These are phyloP conservation scores for Amiota mariae DNA, from an alignment of 2,888 invertebrate genomes.

Conservation along the genomic window DNA sequence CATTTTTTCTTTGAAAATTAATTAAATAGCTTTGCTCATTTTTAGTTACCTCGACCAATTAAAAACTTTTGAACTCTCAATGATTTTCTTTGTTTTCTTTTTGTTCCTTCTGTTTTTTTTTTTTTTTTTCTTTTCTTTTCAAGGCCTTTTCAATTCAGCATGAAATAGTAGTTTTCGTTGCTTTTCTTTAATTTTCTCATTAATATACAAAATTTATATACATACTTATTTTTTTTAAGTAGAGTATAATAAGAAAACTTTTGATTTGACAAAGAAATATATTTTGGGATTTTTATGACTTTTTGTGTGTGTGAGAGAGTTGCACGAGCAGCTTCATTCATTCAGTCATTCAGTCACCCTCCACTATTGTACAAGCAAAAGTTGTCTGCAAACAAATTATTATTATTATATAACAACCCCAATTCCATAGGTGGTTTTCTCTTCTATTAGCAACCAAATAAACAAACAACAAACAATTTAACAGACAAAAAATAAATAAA, in stretches of 20 bases:
- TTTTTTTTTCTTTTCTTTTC: constrained; percentile 34
- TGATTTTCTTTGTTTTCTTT: constrained; percentile 31
- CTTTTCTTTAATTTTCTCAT: too few species aligned
- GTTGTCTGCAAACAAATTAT: constrained; percentile 14
- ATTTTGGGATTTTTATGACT: too few species aligned
- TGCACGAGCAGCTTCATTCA: neutral
- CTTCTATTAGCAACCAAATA: constrained; percentile 26
- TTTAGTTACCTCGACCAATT: too few species aligned
- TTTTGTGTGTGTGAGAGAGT: constrained; percentile 35
- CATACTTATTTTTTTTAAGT: too few species aligned
- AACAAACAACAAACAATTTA: constrained; percentile 22
- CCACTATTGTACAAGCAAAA: neutral
- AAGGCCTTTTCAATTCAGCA: too few species aligned
- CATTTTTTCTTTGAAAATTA: constrained; percentile 40
- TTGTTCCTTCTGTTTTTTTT: constrained; percentile 31
- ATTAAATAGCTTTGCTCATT: constrained; percentile 38
- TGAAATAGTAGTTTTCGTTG: too few species aligned
- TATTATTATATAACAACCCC: constrained; percentile 6
- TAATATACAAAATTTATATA: too few species aligned
- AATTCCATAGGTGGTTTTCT: neutral
- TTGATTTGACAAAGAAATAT: too few species aligned
- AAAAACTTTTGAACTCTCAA: constrained; percentile 44
- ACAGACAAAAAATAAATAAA: constrained; percentile 1
- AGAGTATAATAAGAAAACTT: too few species aligned
- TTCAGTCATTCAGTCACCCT: neutral